phyloP scores from a whole-genome alignment of 2,797 vertebrate genomes.

The Xenentodon cancila region DNA sequence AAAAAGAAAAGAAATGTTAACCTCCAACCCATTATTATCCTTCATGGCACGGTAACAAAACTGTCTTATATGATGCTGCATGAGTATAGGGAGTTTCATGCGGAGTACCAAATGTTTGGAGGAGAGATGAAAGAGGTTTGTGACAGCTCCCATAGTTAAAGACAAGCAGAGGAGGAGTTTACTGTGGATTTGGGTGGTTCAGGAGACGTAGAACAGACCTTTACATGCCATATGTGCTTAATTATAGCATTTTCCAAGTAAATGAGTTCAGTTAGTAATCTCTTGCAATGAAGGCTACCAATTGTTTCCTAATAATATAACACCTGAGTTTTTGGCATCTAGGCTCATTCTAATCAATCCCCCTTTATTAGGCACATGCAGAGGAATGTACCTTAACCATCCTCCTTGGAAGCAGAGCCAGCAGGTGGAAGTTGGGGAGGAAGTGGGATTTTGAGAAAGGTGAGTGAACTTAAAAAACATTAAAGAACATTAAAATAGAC shows the following conservation, averaged over 20 bases:
- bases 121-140: conserved; percentile 51
- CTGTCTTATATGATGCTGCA: conserved; percentile 49
- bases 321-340: no score
- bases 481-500: no score
- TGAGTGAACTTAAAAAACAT: no score
- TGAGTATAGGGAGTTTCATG: conserved; percentile 53
- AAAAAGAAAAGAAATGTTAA: neutral
- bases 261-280: no score
- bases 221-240: conserved; percentile 5
- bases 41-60: conserved; percentile 53
- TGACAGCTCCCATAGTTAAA: conserved; percentile 36
- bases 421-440: no score
- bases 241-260: neutral
- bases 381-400: no score
- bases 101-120: conserved; percentile 53
- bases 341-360: no score
- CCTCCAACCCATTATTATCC: conserved; percentile 31
- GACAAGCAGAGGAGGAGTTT: conserved; percentile 8
- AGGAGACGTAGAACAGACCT: conserved; percentile 7
- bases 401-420: no score
- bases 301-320: no score
- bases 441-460: no score
- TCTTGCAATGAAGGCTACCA: neutral
- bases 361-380: no score
- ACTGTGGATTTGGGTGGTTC: conserved; percentile 14